phyloP scores from a whole-genome alignment of 1,140 invertebrate genomes.

The Magallana ariakensis region DNA sequence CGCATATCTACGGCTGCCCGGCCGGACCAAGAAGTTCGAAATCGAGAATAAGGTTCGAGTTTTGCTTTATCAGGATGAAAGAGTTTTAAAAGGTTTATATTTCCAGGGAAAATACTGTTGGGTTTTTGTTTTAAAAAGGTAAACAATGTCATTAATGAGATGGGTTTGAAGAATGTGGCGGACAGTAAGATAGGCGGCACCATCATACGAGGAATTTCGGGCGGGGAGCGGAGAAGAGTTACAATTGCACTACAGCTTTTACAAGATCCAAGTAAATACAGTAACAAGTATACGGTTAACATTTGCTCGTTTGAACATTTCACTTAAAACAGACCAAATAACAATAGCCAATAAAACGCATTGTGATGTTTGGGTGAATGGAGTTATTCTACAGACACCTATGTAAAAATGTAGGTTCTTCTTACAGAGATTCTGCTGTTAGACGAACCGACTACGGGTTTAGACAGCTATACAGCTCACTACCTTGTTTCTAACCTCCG shows the following conservation, averaged over 20 bases:
- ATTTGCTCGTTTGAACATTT: no score
- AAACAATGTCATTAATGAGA: conserved; percentile 67
- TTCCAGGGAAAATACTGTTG: neutral
- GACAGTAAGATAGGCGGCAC: conserved; percentile 67
- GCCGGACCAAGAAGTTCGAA: conserved; percentile 55
- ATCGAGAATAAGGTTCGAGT: conserved; percentile 61
- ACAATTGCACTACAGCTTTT: conserved; percentile 73
- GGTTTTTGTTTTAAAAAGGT: conserved; percentile 58
- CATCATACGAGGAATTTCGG: conserved; percentile 69
- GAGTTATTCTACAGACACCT: no score
- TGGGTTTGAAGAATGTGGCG: conserved; percentile 69
- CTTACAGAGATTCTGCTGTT: conserved; percentile 70
- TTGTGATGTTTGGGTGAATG: no score
- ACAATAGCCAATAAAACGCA: no score
- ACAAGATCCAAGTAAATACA: conserved; percentile 69
- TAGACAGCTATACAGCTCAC: conserved; percentile 72
- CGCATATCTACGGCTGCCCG: conserved; percentile 64
- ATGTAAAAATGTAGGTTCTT: neutral
- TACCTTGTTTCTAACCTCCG: conserved; percentile 66
- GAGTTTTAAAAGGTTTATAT: neutral
- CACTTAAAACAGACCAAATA: no score
- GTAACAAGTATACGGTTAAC: no score
- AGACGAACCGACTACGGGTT: conserved; percentile 73
- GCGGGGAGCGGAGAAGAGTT: conserved; percentile 72
- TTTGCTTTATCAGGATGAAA: neutral